phyloP scores from a whole-genome alignment of 2,797 vertebrate species.

The Aeoliscus strigatus region DNA sequence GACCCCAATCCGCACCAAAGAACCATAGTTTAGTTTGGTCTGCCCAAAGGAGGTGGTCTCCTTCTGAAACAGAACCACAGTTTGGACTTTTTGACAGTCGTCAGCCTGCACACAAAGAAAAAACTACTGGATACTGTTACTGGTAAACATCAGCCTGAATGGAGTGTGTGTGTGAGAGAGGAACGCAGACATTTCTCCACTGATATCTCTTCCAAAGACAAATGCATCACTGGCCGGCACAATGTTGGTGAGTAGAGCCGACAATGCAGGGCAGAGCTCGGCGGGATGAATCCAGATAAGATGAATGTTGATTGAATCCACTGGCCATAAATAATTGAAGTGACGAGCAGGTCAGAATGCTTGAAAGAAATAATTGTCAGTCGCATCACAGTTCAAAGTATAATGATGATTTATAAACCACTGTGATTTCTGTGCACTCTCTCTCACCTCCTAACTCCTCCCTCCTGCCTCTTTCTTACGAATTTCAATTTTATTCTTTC shows the following conservation, averaged over 20 bases:
- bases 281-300: constrained; percentile 38
- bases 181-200: constrained; percentile 11
- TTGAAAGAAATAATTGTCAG: constrained; percentile 46
- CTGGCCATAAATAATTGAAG: constrained; percentile 55
- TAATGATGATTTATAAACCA: constrained; percentile 31
- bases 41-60: too few relatives aligned
- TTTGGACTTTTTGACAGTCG: too few relatives aligned
- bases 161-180: too few relatives aligned
- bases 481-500: constrained; percentile 12
- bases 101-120: too few relatives aligned
- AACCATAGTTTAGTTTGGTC: too few relatives aligned
- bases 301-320: constrained; percentile 57
- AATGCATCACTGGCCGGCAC: constrained; percentile 21
- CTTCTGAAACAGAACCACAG: too few relatives aligned
- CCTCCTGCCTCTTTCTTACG: constrained; percentile 7
- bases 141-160: too few relatives aligned
- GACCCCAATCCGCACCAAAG: too few relatives aligned
- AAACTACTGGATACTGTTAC: too few relatives aligned
- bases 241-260: constrained; percentile 19
- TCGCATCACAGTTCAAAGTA: constrained; percentile 42
- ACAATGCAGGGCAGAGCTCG: constrained; percentile 31
- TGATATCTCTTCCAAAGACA: constrained; percentile 18
- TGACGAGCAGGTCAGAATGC: constrained; percentile 53
- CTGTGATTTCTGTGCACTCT: constrained; percentile 13
- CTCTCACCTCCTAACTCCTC: constrained; percentile 21